A percentile compares a stretch with the other conserved stretches of the same genome.
Conservation (phyloP, 2,113 vertebrate genomes). For the Malurus alboscapulatus region DNA sequence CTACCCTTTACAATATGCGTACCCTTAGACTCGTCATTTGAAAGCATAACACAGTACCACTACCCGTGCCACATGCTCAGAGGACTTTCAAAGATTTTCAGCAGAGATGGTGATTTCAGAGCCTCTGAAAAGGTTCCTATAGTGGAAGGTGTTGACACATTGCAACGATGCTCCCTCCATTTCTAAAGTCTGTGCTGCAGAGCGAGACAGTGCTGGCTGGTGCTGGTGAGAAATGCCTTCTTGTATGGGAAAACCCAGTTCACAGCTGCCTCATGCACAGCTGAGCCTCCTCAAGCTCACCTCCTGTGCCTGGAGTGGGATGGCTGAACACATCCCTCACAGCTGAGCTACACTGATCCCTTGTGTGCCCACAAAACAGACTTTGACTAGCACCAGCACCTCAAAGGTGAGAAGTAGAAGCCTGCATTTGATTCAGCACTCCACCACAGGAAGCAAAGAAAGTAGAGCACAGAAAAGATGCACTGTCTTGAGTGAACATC, state of each 20-base stretch:
- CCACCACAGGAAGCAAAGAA: not conserved
- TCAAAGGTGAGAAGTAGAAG: not conserved
- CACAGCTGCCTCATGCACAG: not conserved
- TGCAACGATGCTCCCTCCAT: accelerated
- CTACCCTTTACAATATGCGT: not conserved
- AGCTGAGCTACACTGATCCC: not conserved
- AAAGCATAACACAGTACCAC: not conserved
- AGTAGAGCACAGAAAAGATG: not conserved
- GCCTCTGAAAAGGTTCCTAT: not conserved
- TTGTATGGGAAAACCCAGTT: not conserved
- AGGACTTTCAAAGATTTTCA: not conserved
- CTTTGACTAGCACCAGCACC: not conserved
- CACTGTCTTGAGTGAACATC: not conserved
- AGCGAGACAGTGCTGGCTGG: not conserved
- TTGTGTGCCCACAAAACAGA: not conserved
- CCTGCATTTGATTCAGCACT: not conserved
- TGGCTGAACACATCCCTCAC: not conserved
- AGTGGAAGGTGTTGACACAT: not conserved
- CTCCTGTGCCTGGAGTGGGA: not conserved
- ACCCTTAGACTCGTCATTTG: not conserved
- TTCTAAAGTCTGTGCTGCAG: not conserved
- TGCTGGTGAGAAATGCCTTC: not conserved
- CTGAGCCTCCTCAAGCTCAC: not conserved
- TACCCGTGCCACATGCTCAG: not conserved
- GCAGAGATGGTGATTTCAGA: not conserved